phyloP scores from a whole-genome alignment of 2,888 invertebrate genomes.

The Ophion costatus region DNA sequence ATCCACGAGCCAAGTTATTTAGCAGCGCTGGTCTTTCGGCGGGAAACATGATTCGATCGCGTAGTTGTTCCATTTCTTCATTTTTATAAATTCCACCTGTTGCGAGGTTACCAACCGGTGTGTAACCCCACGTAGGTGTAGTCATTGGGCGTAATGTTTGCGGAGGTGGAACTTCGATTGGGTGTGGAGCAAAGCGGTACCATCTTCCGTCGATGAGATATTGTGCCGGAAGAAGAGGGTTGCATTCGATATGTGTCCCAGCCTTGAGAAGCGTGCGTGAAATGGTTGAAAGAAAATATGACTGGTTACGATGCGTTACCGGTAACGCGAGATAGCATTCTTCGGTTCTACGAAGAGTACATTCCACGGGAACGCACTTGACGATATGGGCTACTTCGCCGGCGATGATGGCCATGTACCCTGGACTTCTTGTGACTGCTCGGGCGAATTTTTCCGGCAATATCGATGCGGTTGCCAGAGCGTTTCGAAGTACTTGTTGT shows the following conservation, averaged over 20 bases:
- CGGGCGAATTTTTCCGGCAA: constrained; percentile 70
- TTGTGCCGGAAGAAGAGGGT: no score
- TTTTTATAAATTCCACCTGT: constrained; percentile 10
- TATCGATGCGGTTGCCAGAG: constrained; percentile 53
- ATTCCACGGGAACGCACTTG: not conserved
- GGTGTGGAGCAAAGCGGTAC: no score
- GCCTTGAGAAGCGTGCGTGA: constrained; percentile 27
- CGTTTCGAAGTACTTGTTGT: constrained; percentile 3
- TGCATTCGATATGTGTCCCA: not conserved
- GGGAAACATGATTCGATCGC: not conserved
- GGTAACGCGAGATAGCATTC: constrained; percentile 64
- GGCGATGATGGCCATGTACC: constrained; percentile 69
- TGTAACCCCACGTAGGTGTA: not conserved
- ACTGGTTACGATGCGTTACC: constrained; percentile 50
- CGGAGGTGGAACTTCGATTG: no score
- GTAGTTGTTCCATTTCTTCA: constrained; percentile 24
- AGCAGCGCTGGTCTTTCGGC: no score
- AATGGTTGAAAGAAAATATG: constrained; percentile 24
- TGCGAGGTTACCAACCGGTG: not conserved
- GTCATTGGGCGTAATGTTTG: no score
- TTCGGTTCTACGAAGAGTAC: no score
- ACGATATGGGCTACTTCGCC: constrained; percentile 70
- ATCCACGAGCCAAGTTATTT: no score
- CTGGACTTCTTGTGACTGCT: constrained; percentile 68
- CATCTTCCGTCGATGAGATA: no score